Evolutionary conservation across 1,140 invertebrate species (phyloP).

Genomic region (Leptopilina clavipes): DNA sequence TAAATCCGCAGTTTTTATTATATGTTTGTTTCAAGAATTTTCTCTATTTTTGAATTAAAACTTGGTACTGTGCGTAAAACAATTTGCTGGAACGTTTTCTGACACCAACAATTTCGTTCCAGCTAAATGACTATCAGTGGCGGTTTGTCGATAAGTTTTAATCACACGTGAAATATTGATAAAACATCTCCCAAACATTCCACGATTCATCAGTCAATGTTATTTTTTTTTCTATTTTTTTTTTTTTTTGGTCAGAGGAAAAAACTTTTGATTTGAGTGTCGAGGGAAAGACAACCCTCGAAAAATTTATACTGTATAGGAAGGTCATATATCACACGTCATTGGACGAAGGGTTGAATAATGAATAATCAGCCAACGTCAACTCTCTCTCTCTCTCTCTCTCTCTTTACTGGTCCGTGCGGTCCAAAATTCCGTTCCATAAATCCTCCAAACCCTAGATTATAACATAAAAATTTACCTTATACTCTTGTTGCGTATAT

Average conservation of each 20-base stretch:
- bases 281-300: slow-evolving; percentile 24
- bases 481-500: background rate
- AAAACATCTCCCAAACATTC: slow-evolving; percentile 13
- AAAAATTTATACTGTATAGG: slow-evolving; percentile 28
- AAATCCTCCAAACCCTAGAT: slow-evolving; percentile 11
- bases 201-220: slow-evolving; percentile 10
- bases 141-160: slow-evolving; percentile 29
- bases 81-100: background rate
- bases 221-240: background rate
- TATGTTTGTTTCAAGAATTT: slow-evolving; percentile 22
- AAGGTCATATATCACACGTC: slow-evolving; percentile 32
- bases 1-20: too few relatives aligned
- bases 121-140: slow-evolving; percentile 24
- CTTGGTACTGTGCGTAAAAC: slow-evolving; percentile 2
- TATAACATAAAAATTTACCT: slow-evolving; percentile 16
- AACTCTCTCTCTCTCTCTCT: too few relatives aligned
- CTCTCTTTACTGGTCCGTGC: background rate
- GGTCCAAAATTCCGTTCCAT: background rate
- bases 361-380: slow-evolving; percentile 19
- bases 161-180: slow-evolving; percentile 30
- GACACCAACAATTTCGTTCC: background rate
- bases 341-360: slow-evolving; percentile 3
- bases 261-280: slow-evolving; percentile 32
- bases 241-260: slow-evolving; percentile 1
- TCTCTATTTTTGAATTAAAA: slow-evolving; percentile 20